Percentiles rank a stretch among this genome's conserved stretches.
These are phyloP conservation scores for Chelonus insularis DNA, from an alignment of 1,140 invertebrate species.

Conservation along the genomic window DNA sequence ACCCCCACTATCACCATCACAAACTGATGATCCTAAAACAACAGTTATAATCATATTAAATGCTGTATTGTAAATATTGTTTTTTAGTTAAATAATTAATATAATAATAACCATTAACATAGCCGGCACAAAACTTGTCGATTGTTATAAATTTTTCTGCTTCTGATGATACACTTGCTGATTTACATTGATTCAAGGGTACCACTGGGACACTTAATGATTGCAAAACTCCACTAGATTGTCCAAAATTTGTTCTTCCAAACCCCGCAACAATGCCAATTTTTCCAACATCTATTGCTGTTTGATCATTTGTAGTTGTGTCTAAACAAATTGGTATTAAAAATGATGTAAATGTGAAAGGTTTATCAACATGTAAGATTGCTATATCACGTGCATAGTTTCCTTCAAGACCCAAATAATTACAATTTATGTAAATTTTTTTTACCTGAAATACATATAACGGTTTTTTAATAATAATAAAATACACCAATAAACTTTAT, in stretches of 20 bases:
- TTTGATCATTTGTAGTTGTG: conserved; percentile 28
- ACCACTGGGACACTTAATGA: conserved; percentile 47
- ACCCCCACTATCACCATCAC: conserved; percentile 56
- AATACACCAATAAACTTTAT: too few species aligned
- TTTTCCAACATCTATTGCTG: conserved; percentile 37
- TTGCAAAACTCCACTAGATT: conserved; percentile 44
- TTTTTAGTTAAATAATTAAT: too few species aligned
- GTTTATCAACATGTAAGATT: conserved; percentile 40
- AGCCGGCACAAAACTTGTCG: conserved; percentile 57
- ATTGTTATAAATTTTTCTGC: conserved; percentile 41
- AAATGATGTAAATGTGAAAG: conserved; percentile 42
- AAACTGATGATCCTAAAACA: conserved; percentile 51
- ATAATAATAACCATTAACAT: conserved; percentile 47
- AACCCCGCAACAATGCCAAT: conserved; percentile 52
- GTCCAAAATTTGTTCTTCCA: conserved; percentile 43
- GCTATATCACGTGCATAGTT: conserved; percentile 53
- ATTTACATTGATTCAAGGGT: conserved; percentile 37
- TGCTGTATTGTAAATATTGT: too few species aligned
- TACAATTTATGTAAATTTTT: conserved; percentile 43
- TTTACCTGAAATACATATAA: conserved; percentile 44
- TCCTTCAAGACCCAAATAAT: conserved; percentile 46
- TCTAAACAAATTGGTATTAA: conserved; percentile 51
- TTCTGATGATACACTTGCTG: conserved; percentile 18
- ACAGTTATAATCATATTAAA: too few species aligned
- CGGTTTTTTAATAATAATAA: too few species aligned